phyloP scores from a whole-genome alignment of 2,888 invertebrate genomes.

The Drosophila parthenogenetica region DNA sequence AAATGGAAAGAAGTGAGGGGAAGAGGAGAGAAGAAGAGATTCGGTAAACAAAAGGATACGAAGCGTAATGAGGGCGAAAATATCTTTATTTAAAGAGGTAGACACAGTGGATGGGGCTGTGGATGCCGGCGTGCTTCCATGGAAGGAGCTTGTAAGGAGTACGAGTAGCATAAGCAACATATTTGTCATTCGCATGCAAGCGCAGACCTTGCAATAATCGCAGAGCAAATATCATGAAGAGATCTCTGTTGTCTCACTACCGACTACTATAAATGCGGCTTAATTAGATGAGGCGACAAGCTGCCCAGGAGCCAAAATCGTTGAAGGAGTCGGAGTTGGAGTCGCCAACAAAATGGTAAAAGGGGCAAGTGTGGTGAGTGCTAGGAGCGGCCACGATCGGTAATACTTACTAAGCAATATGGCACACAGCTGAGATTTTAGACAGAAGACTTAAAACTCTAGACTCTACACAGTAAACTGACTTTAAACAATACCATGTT shows the following conservation, averaged over 20 bases:
- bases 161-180: conserved; percentile 58
- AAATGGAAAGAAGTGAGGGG: conserved; percentile 2
- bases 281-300: conserved; percentile 81
- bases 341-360: background rate
- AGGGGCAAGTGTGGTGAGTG: background rate
- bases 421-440: conserved; percentile 41
- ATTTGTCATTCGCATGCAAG: conserved; percentile 76
- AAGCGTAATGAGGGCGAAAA: conserved; percentile 81
- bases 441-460: conserved; percentile 24
- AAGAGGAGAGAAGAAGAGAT: background rate
- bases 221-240: conserved; percentile 75
- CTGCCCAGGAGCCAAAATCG: conserved; percentile 36
- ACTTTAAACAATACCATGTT: conserved; percentile 76
- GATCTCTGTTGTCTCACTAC: conserved; percentile 68
- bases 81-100: conserved; percentile 76
- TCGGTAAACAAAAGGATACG: conserved; percentile 74
- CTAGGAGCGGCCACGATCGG: conserved; percentile 68
- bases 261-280: conserved; percentile 58
- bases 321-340: conserved; percentile 6
- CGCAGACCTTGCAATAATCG: conserved; percentile 61
- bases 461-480: conserved; percentile 28
- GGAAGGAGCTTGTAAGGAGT: conserved; percentile 51
- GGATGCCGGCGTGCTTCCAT: conserved; percentile 52
- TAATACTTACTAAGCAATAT: conserved; percentile 53
- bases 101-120: background rate